Base-by-base conservation (phyloP, 1,140 invertebrate genomes). In the Wasmannia auropunctata region DNA sequence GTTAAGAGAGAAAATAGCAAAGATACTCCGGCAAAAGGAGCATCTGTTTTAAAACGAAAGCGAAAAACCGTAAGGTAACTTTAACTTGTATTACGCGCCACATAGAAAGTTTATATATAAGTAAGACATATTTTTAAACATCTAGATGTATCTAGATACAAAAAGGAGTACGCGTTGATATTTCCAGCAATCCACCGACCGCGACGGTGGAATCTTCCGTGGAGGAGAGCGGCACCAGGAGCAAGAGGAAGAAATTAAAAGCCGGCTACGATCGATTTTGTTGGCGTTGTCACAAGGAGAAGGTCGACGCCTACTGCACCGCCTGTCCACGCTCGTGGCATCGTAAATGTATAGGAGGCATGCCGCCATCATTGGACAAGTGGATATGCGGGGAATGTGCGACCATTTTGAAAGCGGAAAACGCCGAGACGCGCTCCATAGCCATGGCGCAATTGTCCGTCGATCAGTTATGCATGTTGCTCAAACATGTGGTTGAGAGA, bases 361-460 rank as follows among this genome's bases (percentile, higher is more conserved):
- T 94, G 4, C 94, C 95, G 11, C 94, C 95, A 28, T 95, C 94
- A 65, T 92, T 95, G 14, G 94, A 96, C 28, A 96, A 96, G 65
- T 99, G 98, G 98, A 96, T 98, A 51, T 99, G 98, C 93, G 97
- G 97, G 0, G 98, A 99, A 94, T 99, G 98, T 94, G 95, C 97
- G 87, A 95, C 96, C 58, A 97, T 98, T 72, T 96, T 98, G 90
- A 96, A 97, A 93, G 97, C 98, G 28, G 98, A 98, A 94, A 98
- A 96, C 94, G 96, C 96, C 69, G 97, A 97, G 88, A 96, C 92
- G 89, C 96, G 97, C 89, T 98, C 97, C 5, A 95, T 96, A 69
- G 96, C 97, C 7, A 97, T 98, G 97, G 96, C 96, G 72, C 96
- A 96, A 89, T 95, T 98, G 74, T 96, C 96, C 3, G 90, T 97